Percentiles rank a stretch among this genome's conserved stretches.
phyloP scores from a whole-genome alignment of 2,888 invertebrate genomes.

The Ceramica pisi region DNA sequence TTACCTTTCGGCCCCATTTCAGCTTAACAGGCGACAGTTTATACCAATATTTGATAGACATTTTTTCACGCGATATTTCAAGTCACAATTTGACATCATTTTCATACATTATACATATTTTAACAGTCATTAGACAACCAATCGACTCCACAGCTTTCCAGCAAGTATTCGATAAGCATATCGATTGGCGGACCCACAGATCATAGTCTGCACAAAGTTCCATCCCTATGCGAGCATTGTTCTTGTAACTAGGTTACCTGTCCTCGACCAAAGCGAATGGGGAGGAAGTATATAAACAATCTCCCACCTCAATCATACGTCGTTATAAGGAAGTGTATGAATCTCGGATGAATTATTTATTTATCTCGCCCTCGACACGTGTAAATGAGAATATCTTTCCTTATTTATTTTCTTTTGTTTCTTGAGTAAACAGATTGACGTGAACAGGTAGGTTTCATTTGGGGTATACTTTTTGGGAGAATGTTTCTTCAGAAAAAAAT shows the following conservation, averaged over 20 bases:
- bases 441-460: background rate
- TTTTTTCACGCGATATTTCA: too few species aligned
- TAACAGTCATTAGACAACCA: background rate
- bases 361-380: conserved; percentile 36
- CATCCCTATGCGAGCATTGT: conserved; percentile 35
- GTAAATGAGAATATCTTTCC: conserved; percentile 20
- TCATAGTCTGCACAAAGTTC: conserved; percentile 18
- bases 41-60: too few species aligned
- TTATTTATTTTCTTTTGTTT: conserved; percentile 20
- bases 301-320: conserved; percentile 44
- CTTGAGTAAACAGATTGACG: conserved; percentile 9
- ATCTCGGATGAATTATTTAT: conserved; percentile 49
- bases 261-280: conserved; percentile 28
- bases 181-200: conserved; percentile 11
- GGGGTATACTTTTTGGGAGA: background rate
- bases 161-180: background rate
- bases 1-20: too few species aligned
- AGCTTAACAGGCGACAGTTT: too few species aligned
- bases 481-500: background rate
- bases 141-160: background rate
- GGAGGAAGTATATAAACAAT: conserved; percentile 51
- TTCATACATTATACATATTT: background rate
- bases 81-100: background rate
- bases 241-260: conserved; percentile 58
- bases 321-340: conserved; percentile 39